Evolutionary conservation across 2,888 invertebrate species (phyloP), one percentile per base, ranked within the genome.

Genomic region (Celastrina argiolus): DNA sequence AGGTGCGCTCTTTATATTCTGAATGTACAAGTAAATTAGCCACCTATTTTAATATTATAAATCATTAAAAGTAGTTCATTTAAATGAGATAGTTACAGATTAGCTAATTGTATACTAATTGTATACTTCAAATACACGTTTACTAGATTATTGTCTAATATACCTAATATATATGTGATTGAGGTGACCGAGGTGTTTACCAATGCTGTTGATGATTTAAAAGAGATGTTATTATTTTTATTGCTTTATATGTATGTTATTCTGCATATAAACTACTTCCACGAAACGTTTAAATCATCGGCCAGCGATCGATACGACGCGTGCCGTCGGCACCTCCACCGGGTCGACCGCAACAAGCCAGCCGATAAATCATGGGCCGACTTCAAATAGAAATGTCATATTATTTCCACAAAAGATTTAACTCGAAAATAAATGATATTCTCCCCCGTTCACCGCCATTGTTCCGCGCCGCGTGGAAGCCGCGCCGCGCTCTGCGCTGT

Each of bases 351-450:
- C 83, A 82, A 81, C 81, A 83, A 81, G 81, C 82, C 82, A 81
- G 76, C 88, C 90, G 84, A 92, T 92, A 92, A 91, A 92, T 92
- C 91, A 91, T 80, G 70, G 80, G 82, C 80, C 83, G 87, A 88
- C 91, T 90, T 90, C 88, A 89, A 92, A 92, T 91, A 91, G 91
- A 92, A 91, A 91, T 85, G 91, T 92, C 91, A 92, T 91, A 91
- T 91, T 92, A 92, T 90, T 91, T 88, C 88, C 90, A 91, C 92
- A 91, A 92, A 92, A 92, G 91, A 91, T 92, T 92, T 91, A 91
- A 91, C 91, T 90, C 81, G 88, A 89, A 92, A 91, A 92, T 92
- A 92, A 92, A 92, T 92, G 89, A 90, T 87, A 81, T 84, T 88
- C 87, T 84, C 87, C 88, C 89, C 84, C 84, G 83, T 83, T 80